Evolutionary conservation across 1,140 invertebrate genomes (phyloP).

Genomic region (Aphelinus certus): DNA sequence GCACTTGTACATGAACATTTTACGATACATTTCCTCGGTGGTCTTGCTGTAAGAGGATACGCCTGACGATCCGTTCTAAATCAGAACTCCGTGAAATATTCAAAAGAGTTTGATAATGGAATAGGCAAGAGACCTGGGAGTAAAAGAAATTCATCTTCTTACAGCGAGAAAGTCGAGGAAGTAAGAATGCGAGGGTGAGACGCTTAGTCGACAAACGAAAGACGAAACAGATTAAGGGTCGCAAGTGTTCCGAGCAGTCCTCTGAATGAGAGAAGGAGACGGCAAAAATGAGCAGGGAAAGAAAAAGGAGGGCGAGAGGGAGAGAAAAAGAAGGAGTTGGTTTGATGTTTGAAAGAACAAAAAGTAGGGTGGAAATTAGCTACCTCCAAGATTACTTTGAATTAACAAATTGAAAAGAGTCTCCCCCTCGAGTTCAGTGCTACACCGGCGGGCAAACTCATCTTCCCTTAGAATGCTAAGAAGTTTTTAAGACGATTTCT

Average conservation of each 20-base stretch:
- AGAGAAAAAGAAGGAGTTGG: not conserved
- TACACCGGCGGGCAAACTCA: not conserved
- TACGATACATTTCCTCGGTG: too few species aligned
- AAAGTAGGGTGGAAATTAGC: slow-evolving; percentile 54
- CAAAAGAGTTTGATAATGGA: too few species aligned
- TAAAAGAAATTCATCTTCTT: slow-evolving; percentile 17
- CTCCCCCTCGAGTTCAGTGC: slow-evolving; percentile 5
- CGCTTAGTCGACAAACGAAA: slow-evolving; percentile 33
- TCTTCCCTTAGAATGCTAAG: not conserved
- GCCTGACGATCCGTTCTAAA: too few species aligned
- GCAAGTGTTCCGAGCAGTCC: slow-evolving; percentile 30
- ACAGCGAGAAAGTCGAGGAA: slow-evolving; percentile 2
- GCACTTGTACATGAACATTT: too few species aligned
- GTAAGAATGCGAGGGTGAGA: slow-evolving; percentile 37
- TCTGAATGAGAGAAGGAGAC: slow-evolving; percentile 17
- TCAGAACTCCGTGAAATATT: too few species aligned
- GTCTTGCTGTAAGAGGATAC: too few species aligned
- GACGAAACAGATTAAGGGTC: slow-evolving; percentile 55
- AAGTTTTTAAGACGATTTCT: too few species aligned
- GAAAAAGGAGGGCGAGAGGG: not conserved
- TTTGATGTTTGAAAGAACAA: slow-evolving; percentile 23
- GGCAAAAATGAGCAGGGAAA: slow-evolving; percentile 34
- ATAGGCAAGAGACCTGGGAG: not conserved
- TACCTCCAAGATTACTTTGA: slow-evolving; percentile 56
- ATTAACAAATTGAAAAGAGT: slow-evolving; percentile 63